phyloP scores from a whole-genome alignment of 2,797 vertebrate species.

The Gymnoscopelus microlampas region DNA sequence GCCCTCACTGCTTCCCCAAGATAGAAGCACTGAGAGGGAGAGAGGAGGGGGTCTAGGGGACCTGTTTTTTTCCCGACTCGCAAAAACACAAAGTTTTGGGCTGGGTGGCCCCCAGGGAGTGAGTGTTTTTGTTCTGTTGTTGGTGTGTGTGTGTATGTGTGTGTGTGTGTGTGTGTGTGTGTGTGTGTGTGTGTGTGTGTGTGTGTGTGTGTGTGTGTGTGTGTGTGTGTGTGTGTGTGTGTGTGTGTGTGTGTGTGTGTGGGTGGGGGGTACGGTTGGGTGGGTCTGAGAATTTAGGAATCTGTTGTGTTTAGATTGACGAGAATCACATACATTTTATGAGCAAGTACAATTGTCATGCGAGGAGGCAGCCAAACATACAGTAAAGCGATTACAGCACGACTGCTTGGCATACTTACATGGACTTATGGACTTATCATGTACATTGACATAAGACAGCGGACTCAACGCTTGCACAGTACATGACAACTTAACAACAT shows the following conservation, averaged over 20 bases:
- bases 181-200: neutral
- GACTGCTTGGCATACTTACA: too few relatives aligned
- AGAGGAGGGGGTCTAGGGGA: slow-evolving; percentile 51
- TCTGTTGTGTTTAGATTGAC: slow-evolving; percentile 28
- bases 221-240: neutral
- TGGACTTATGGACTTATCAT: too few relatives aligned
- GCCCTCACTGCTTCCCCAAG: slow-evolving; percentile 68
- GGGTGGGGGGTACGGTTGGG: neutral
- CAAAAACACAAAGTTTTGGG: slow-evolving; percentile 64
- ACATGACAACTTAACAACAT: too few relatives aligned
- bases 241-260: neutral
- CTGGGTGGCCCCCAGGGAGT: slow-evolving; percentile 38
- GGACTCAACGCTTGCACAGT: too few relatives aligned
- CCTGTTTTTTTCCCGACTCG: slow-evolving; percentile 57
- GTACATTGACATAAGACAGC: too few relatives aligned
- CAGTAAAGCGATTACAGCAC: too few relatives aligned
- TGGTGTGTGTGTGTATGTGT: neutral
- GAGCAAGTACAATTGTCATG: too few relatives aligned
- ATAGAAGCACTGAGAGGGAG: slow-evolving; percentile 57
- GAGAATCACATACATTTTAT: too few relatives aligned
- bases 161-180: neutral
- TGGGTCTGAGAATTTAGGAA: too few relatives aligned
- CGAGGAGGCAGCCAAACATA: too few relatives aligned
- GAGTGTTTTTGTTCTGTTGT: slow-evolving; percentile 55
- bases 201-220: neutral